Conservation (phyloP, 2,888 invertebrate species). For the Synanthedon andrenaeformis region DNA sequence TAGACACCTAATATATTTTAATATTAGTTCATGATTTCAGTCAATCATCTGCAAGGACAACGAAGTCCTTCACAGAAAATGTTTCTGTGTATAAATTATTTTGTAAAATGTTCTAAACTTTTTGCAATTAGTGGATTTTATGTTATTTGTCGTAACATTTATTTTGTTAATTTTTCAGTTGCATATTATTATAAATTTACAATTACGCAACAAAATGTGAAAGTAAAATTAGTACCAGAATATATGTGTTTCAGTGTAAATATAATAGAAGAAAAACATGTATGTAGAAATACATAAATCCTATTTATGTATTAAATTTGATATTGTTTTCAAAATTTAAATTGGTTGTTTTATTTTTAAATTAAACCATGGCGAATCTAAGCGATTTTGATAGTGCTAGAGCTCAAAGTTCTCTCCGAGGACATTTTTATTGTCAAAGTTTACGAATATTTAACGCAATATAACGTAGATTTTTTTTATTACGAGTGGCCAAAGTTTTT, state of each 20-base stretch:
- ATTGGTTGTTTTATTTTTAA: slow-evolving; percentile 46
- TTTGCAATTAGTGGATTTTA: slow-evolving; percentile 34
- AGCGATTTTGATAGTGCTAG: background rate
- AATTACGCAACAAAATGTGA: slow-evolving; percentile 49
- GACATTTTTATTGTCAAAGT: slow-evolving; percentile 47
- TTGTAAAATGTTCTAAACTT: slow-evolving; percentile 49
- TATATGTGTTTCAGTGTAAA: slow-evolving; percentile 67
- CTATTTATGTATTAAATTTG: slow-evolving; percentile 71
- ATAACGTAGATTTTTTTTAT: slow-evolving; percentile 49
- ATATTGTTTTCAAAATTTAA: slow-evolving; percentile 69
- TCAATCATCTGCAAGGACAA: slow-evolving; percentile 1
- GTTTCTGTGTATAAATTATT: slow-evolving; percentile 51
- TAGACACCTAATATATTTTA: slow-evolving; percentile 41
- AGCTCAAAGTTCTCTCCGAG: slow-evolving; percentile 12
- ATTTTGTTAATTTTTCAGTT: slow-evolving; percentile 55
- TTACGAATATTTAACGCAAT: slow-evolving; percentile 51
- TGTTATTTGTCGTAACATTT: slow-evolving; percentile 38
- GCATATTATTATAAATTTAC: slow-evolving; percentile 42
- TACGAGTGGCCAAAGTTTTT: slow-evolving; percentile 50
- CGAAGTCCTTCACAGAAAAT: slow-evolving; percentile 8
- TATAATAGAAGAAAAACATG: slow-evolving; percentile 62
- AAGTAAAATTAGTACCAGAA: slow-evolving; percentile 34
- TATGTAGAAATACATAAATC: slow-evolving; percentile 68
- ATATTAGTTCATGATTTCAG: slow-evolving; percentile 37
- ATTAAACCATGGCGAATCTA: background rate